Conservation (phyloP, 1,140 invertebrate genomes). For the Caligus rogercresseyi region DNA sequence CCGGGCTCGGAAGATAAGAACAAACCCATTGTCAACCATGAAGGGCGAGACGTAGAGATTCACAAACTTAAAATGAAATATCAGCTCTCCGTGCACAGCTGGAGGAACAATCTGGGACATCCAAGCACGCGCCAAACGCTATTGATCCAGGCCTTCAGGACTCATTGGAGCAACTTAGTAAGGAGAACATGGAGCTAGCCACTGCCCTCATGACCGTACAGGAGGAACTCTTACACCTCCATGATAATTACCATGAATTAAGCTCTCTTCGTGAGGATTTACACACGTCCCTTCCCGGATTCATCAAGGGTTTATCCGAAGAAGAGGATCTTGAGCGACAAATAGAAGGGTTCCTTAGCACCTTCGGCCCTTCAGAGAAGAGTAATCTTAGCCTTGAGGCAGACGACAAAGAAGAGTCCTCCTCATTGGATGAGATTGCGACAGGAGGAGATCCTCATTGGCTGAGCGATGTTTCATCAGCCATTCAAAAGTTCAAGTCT, state of each 20-base stretch:
- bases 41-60: slow-evolving; percentile 6
- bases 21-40: slow-evolving; percentile 74
- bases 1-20: slow-evolving; percentile 77
- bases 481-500: neutral
- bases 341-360: neutral
- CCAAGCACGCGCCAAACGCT: slow-evolving; percentile 16
- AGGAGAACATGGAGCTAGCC: slow-evolving; percentile 25
- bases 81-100: slow-evolving; percentile 27
- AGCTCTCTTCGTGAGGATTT: slow-evolving; percentile 22
- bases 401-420: slow-evolving; percentile 19
- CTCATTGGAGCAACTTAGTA: slow-evolving; percentile 10
- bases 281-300: slow-evolving; percentile 2
- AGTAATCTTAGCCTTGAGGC: slow-evolving; percentile 16
- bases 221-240: slow-evolving; percentile 26
- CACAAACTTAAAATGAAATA: slow-evolving; percentile 36
- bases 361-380: neutral
- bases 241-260: too few relatives aligned
- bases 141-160: slow-evolving; percentile 6
- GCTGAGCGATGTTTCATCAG: neutral
- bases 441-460: too few relatives aligned
- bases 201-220: slow-evolving; percentile 24
- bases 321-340: slow-evolving; percentile 26
- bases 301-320: slow-evolving; percentile 19
- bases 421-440: too few relatives aligned
- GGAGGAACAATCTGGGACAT: slow-evolving; percentile 20